A percentile compares a stretch with the other conserved stretches of the same genome.
Evolutionary conservation across 35 echinoderm and acorn worm species (phyloP).

Genomic region (Heliocidaris tuberculata): DNA sequence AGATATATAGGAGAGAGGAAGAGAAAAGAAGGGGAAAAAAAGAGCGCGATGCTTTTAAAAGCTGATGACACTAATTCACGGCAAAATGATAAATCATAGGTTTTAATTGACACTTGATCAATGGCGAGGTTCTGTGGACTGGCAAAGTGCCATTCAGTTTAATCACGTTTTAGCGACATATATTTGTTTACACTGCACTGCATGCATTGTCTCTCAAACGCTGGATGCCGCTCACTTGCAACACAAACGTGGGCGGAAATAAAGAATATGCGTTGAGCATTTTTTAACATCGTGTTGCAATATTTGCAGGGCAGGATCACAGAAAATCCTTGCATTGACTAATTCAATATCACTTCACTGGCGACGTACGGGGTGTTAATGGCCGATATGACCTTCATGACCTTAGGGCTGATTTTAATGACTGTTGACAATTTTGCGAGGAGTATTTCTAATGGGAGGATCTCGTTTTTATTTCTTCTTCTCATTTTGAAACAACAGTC

Average conservation of each 20-base stretch:
- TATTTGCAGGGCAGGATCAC: not conserved
- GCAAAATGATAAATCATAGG: conserved; percentile 40
- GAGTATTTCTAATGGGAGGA: not conserved
- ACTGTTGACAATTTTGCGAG: not conserved
- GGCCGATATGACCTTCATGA: not conserved
- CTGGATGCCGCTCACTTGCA: not conserved
- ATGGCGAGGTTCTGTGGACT: not conserved
- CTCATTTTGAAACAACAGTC: not conserved
- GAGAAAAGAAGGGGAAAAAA: not conserved
- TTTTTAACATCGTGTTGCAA: not conserved
- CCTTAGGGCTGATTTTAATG: not conserved
- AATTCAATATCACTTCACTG: not conserved
- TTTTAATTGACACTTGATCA: conserved; percentile 30
- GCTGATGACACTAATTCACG: conserved; percentile 36
- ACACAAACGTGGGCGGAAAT: not conserved
- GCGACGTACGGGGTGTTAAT: not conserved
- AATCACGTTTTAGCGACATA: not conserved
- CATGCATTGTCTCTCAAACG: not conserved
- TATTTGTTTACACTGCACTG: conserved; percentile 15
- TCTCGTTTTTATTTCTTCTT: not conserved
- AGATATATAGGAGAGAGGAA: not conserved
- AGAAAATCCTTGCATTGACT: not conserved
- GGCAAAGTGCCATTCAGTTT: not conserved
- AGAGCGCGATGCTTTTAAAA: conserved; percentile 25
- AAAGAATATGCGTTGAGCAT: conserved; percentile 11